Evolutionary conservation across 2,797 vertebrate genomes (phyloP).

Genomic region (Myotis vivesi): DNA sequence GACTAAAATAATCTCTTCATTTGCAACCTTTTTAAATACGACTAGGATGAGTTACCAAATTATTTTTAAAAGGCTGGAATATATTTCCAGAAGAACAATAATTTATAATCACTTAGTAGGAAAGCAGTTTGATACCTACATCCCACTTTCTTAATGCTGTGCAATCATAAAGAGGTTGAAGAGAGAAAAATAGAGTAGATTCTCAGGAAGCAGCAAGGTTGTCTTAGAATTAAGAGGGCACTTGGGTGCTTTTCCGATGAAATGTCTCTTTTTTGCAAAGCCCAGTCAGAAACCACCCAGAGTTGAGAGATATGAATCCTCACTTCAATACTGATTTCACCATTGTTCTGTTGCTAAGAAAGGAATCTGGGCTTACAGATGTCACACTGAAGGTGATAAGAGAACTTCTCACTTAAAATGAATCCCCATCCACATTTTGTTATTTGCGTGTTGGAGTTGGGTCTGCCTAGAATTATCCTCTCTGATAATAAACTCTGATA

Average conservation of each 20-base stretch:
- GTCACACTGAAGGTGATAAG: background rate
- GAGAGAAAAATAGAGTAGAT: background rate
- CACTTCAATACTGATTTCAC: background rate
- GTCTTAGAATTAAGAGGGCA: background rate
- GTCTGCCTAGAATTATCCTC: background rate
- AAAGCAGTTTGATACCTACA: background rate
- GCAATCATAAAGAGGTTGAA: background rate
- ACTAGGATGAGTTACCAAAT: background rate
- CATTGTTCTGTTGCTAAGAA: background rate
- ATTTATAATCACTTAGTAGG: background rate
- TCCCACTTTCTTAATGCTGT: background rate
- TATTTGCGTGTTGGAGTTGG: background rate
- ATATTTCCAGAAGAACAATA: background rate
- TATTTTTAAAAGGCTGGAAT: background rate
- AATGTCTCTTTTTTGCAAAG: background rate
- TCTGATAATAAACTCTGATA: background rate
- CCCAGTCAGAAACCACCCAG: background rate
- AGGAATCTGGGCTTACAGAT: background rate
- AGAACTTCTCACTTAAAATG: background rate
- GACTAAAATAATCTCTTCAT: background rate
- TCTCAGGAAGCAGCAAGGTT: background rate
- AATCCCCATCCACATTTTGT: background rate
- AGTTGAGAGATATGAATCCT: background rate
- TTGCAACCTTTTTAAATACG: background rate
- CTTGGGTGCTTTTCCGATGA: background rate